Percentiles rank a stretch among this genome's conserved stretches.
phyloP scores from a whole-genome alignment of 2,797 vertebrate genomes.

The Cygnus olor region DNA sequence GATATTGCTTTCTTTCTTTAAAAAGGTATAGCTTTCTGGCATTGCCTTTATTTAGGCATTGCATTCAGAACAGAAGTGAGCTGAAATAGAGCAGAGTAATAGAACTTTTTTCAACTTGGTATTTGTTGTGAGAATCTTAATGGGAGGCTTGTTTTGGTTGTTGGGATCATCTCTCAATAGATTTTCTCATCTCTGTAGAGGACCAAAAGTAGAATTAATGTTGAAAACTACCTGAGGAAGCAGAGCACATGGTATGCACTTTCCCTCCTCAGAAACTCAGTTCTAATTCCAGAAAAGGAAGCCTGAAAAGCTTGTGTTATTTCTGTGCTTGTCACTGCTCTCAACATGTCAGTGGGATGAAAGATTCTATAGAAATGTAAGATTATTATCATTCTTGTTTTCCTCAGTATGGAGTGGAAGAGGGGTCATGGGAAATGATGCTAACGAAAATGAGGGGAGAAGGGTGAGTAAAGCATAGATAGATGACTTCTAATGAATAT shows the following conservation, averaged over 20 bases:
- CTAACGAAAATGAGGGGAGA: constrained; percentile 20
- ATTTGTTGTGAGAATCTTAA: neutral
- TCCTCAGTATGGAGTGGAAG: constrained; percentile 19
- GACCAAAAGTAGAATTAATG: neutral
- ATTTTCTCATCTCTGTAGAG: neutral
- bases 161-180: neutral
- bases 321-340: constrained; percentile 46
- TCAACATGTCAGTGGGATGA: constrained; percentile 54
- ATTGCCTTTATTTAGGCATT: neutral
- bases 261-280: constrained; percentile 13
- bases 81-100: rapidly evolving
- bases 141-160: neutral
- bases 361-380: constrained; percentile 37
- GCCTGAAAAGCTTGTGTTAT: constrained; percentile 33
- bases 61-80: neutral
- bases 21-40: neutral
- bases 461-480: neutral
- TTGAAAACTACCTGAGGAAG: neutral
- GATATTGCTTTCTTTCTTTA: neutral
- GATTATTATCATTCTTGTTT: constrained; percentile 55
- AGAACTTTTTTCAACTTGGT: neutral
- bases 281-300: constrained; percentile 13
- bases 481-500: neutral
- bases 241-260: neutral
- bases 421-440: constrained; percentile 16